These are phyloP conservation scores for Sebastes oblongus DNA, from an alignment of 2,797 vertebrate species.

Conservation along the genomic window DNA sequence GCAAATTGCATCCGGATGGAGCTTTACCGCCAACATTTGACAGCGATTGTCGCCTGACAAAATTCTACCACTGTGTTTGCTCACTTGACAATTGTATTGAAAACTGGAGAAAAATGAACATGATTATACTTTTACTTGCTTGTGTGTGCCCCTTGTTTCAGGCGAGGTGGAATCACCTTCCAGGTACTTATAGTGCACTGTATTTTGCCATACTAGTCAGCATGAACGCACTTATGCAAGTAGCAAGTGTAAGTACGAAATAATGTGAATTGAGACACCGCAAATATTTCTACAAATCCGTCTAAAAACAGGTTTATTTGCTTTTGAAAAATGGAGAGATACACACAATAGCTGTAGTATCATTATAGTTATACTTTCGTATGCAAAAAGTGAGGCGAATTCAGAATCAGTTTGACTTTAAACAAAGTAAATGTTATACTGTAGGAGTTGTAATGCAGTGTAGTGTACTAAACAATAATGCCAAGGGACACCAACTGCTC, in stretches of 20 bases:
- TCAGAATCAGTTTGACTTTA: neutral
- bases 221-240: accelerated
- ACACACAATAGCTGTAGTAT: neutral
- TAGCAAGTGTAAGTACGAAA: neutral
- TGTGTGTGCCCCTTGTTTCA: accelerated
- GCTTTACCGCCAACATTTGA: neutral
- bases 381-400: neutral
- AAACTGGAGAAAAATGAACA: neutral
- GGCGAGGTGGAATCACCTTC: neutral
- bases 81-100: neutral
- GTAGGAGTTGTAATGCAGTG: neutral
- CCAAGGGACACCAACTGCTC: slow-evolving; percentile 20
- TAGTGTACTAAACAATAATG: neutral
- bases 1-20: neutral
- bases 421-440: slow-evolving; percentile 4
- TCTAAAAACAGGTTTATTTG: neutral
- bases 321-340: neutral
- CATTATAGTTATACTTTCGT: neutral
- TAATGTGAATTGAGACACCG: neutral
- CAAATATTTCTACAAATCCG: neutral
- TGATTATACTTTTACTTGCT: neutral
- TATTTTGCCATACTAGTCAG: neutral
- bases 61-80: neutral
- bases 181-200: neutral
- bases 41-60: neutral